These are phyloP conservation scores for Pholis gunnellus DNA, from an alignment of 2,113 vertebrate genomes.

Conservation along the genomic window DNA sequence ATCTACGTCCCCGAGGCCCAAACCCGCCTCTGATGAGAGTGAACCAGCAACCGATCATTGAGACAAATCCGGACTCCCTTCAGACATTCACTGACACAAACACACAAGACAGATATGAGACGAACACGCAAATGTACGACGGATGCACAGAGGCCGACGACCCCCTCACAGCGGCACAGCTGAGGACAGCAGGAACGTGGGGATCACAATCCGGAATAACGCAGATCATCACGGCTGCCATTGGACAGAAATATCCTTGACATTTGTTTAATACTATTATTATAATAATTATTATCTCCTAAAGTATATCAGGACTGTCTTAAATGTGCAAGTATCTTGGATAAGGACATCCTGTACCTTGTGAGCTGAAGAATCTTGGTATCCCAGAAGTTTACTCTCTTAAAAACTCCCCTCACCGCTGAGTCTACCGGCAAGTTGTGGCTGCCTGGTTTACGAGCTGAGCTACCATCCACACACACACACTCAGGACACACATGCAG, in stretches of 20 bases:
- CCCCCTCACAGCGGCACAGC: constrained; percentile 55
- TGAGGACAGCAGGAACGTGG: constrained; percentile 18
- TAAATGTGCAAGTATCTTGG: constrained; percentile 80
- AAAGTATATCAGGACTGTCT: constrained; percentile 82
- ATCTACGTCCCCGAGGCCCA: constrained; percentile 99
- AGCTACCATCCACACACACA: constrained; percentile 70
- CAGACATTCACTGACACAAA: constrained; percentile 61
- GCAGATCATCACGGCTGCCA: constrained; percentile 61
- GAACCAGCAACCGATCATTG: constrained; percentile 38
- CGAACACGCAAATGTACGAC: constrained; percentile 48
- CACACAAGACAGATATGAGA: constrained; percentile 45
- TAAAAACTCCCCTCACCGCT: constrained; percentile 62
- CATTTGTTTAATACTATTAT: constrained; percentile 81
- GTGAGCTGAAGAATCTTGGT: constrained; percentile 74
- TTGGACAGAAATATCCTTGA: constrained; percentile 72
- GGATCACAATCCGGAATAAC: constrained; percentile 58
- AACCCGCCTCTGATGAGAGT: constrained; percentile 86
- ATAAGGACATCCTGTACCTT: constrained; percentile 70
- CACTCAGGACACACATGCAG: constrained; percentile 82
- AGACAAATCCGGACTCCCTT: constrained; percentile 32
- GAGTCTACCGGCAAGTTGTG: constrained; percentile 69
- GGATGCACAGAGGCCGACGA: constrained; percentile 52
- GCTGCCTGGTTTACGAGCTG: constrained; percentile 70
- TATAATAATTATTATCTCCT: constrained; percentile 79
- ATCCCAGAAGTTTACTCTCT: constrained; percentile 75